Evolutionary conservation across 2,797 vertebrate genomes (phyloP).

Genomic region (Aplochiton taeniatus): DNA sequence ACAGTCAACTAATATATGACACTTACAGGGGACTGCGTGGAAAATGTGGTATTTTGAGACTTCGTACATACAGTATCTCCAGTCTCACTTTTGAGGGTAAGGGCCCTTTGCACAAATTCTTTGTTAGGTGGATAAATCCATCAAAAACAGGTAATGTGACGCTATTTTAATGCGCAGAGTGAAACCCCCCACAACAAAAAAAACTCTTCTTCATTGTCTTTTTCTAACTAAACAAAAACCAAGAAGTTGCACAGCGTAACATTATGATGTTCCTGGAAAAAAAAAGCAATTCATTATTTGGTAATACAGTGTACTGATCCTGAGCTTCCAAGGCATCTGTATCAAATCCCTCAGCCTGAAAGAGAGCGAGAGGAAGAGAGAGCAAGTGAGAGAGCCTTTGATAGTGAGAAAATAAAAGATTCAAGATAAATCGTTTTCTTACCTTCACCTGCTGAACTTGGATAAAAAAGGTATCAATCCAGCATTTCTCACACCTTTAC

Average conservation of each 20-base stretch:
- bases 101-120: too few relatives aligned
- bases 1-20: constrained; percentile 28
- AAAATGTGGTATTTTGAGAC: constrained; percentile 21
- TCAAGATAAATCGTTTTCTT: constrained; percentile 22
- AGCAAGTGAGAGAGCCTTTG: neutral
- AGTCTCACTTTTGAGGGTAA: too few relatives aligned
- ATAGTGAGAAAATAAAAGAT: constrained; percentile 28
- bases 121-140: too few relatives aligned
- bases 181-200: too few relatives aligned
- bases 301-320: constrained; percentile 19
- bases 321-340: constrained; percentile 21
- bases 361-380: neutral
- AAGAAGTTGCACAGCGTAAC: constrained; percentile 5
- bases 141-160: too few relatives aligned
- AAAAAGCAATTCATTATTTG: constrained; percentile 27
- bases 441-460: constrained; percentile 40
- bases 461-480: constrained; percentile 11
- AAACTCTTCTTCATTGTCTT: too few relatives aligned
- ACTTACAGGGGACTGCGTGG: constrained; percentile 5
- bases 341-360: constrained; percentile 28
- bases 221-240: neutral
- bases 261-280: too few relatives aligned
- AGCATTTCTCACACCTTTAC: constrained; percentile 23
- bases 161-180: too few relatives aligned
- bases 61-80: too few relatives aligned